Evolutionary conservation across 2,113 vertebrate species (phyloP), one percentile per base, ranked within the genome.

Genomic region (Channa argus): DNA sequence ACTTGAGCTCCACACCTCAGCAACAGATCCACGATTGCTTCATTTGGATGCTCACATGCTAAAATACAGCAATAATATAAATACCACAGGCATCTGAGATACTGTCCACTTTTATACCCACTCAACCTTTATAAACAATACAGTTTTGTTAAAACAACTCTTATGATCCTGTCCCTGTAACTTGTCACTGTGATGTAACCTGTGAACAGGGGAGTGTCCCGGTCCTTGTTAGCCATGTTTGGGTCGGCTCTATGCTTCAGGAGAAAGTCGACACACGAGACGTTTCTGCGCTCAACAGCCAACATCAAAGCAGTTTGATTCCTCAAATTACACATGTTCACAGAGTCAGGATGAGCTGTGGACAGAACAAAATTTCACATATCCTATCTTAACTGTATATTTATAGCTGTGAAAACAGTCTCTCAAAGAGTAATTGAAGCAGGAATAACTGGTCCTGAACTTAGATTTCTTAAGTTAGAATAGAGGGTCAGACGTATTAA

Each of bases 151-250:
- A 24, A 24, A 24, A 24, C 24, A 24, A 24, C 24, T 24, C 24
- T 24, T 24, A 24, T 24, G 24, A 24, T 24, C 24, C 24, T 24
- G 24, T 24, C 24, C 24, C 24, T 24, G 24, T 24, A 24, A 24
- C 24, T 24, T 24, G 24, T 24, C 24, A 24, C 14, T 15, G 37
- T 51, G n/a, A 47, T 15, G 46, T 54, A 56, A 96, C 96, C 97
- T 94, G 95, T 93, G 74, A 95, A 96, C 6, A 98, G 94, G 0
- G 96, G 95, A 0, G 96, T 97, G 54, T 97, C 96, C 45, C 91
- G 89, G 66, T 90, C 70, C 56, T 93, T 95, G 88, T 95, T 96
- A 77, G 93, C 90, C 67, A 96, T 95, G 77, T 96, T 94, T 0
- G 95, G 94, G 79, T 96, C 93, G 0, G 96, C 96, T 15, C 96